Base-by-base conservation (phyloP, 2,797 vertebrate genomes). In the Neosalanx taihuensis region DNA sequence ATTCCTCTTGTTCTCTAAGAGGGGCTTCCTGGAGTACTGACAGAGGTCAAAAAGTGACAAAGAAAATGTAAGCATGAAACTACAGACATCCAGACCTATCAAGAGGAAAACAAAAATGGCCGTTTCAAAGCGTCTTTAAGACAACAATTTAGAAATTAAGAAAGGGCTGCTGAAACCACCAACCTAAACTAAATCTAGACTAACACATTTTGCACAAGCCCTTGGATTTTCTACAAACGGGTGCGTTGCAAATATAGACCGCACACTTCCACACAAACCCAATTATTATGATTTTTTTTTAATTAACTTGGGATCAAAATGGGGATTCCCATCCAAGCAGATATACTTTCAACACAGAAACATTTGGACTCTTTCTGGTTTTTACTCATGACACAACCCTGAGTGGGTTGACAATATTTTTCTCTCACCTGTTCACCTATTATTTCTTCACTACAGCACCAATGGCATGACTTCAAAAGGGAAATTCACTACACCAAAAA, bases 1-100 rank as follows among this genome's bases (percentile, higher is more conserved):
- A 78, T 76, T 83, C 66, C 66, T 49, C 23, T 81, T 76, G 76
- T 49, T 73, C 65, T 80, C 26, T 67, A 75, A 81, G 83, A 49
- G 62, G 81, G 53, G 65, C 49, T 30, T 53, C 65, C 49, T 56
- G 51, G 51, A 56, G 51, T 17, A 17, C 51, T 67, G 49, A 67
- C 49, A 18, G 64, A 51, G 65, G 65, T 49, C 10, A 46, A 18
- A 29, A 26, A 41, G 9, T n/a, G 46, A 37, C 31, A 46, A 5
- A 65, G 26, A 5, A 4, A 65, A 65, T 46, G 35, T 20, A 65
- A 49, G 41, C 37, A 49, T 65, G 37, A 35, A 65, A 23, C 64
- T 65, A 26, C 37, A 23, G 64, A 65, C 64, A 17, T 29, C 64
- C 64, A 65, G 64, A 23, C 63, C 41, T 41, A 46, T n/a, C 20